Base-by-base conservation (phyloP, 2,888 invertebrate species). In the Metallyticus violacea region DNA sequence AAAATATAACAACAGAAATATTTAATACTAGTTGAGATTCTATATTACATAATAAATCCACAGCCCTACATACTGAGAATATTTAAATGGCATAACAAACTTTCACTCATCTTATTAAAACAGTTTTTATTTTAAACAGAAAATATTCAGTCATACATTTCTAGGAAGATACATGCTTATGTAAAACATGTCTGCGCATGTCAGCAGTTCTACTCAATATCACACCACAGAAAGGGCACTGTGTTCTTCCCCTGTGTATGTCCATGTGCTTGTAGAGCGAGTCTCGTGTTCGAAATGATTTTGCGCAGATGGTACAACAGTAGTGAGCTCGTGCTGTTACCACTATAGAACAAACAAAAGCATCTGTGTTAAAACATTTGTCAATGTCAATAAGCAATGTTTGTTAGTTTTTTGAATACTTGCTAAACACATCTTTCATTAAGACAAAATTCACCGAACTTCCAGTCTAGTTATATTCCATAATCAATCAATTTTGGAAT, bases 281-380 rank as follows among this genome's bases (percentile, higher is more conserved):
- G 29, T 81, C 84, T 77, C 79, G 84, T 81, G 86, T 88, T 29
- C 40, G 82, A 85, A 87, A 88, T 62, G n/a, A 25, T 81, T 89
- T 89, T 25, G 87, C 87, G 82, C 89, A 89, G 77, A 88, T 84
- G 82, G 85, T 87, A 86, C 89, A 89, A 86, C 26, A 26, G 77
- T 79, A 62, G 7, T 30, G 22, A 9, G 15, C 26, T 7, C 83
- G 4, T 62, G 15, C 40, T 62, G 15, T 62, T 62, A 62, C 9
- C 9, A 6, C 40, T 62, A 62, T 15, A 6, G 2, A 62, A 62
- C 9, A 62, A 62, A 62, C 15, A 62, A 62, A 62, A 62, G 15
- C 2, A 6, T 15, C 15, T 15, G 22, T 62, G 40, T 62, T 62
- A 62, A 22, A 4, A 15, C 0, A n/a, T n/a, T n/a, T n/a, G 40